Base-by-base conservation (phyloP, 1,140 invertebrate species). In the Brachionus rotundiformis region DNA sequence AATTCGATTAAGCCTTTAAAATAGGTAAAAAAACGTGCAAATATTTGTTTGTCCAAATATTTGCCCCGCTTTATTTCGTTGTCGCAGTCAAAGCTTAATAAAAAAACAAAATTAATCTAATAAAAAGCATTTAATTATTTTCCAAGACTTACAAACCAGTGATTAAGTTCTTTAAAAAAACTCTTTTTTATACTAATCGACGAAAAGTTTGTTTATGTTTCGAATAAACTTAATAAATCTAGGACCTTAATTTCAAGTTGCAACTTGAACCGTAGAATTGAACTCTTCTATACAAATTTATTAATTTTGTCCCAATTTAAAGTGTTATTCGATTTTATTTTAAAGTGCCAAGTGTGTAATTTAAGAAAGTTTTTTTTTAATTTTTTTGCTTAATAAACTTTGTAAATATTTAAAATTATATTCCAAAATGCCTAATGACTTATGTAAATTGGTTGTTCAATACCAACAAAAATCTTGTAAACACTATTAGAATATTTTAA, bases 31-130 rank as follows among this genome's bases (percentile, higher is more conserved):
- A 33, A 71, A 63, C 61, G 29, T 65, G 36, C 68, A 73, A 73
- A 73, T 73, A 73, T 73, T 73, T 73, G 68, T 31, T 73, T 73
- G 68, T 73, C 68, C 68, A 73, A 44, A 31, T 73, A 44, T 73
- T 73, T 25, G 19, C 16, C 41, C 13, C 23, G 36, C 44, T 73
- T 44, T 41, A 44, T 41, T 41, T 41, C 6, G n/a, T 8, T 25
- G 41, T 33, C 16, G 7, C 29, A 68, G n/a, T n/a, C 36, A n/a
- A 13, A 36, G 31, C 27, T 33, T 33, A 23, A 25, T 5, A 73
- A 41, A 73, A 44, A 73, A 73, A 73, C 33, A 73, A 73, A 44
- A 25, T 44, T 73, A 73, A 73, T 73, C 68, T 73, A 73, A 73
- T 73, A 47, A n/a, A n/a, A 73, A 73, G 68, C 44, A 44, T 39